Conservation (phyloP, 2,888 invertebrate species). For the Clanis bilineata region DNA sequence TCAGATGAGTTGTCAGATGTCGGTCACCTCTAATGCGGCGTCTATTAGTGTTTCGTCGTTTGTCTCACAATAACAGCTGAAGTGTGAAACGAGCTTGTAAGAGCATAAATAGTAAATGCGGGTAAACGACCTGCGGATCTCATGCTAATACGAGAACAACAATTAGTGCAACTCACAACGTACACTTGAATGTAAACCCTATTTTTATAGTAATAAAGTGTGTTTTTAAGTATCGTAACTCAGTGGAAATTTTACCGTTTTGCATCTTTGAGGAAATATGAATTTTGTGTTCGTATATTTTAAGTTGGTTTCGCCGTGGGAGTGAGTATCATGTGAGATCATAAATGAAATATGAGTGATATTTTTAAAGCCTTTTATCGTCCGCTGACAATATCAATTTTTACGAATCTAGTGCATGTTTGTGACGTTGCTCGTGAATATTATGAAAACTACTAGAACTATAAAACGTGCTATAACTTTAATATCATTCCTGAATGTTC, state of each 20-base stretch:
- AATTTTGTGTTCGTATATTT: not conserved
- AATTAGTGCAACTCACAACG: slow-evolving; percentile 40
- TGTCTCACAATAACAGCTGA: not conserved
- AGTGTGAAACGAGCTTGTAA: slow-evolving; percentile 12
- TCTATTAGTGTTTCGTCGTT: too few relatives aligned
- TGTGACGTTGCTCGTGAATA: not conserved
- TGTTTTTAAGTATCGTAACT: not conserved
- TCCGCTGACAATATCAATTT: slow-evolving; percentile 7
- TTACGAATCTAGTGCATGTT: not conserved
- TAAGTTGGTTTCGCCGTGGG: not conserved
- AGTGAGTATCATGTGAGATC: not conserved
- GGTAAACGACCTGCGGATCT: slow-evolving; percentile 47
- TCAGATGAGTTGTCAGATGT: too few relatives aligned
- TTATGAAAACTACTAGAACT: not conserved
- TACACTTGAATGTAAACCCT: slow-evolving; percentile 17
- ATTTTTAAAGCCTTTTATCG: slow-evolving; percentile 9
- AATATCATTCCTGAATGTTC: not conserved
- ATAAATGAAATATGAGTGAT: slow-evolving; percentile 6
- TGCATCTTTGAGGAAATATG: not conserved
- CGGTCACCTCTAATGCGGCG: too few relatives aligned
- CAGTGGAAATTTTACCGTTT: not conserved
- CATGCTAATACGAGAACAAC: slow-evolving; percentile 47
- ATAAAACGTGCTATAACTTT: not conserved
- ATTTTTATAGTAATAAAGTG: not conserved
- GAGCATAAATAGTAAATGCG: slow-evolving; percentile 39